Conservation (phyloP, 2,113 vertebrate species). For the Gymnocephalus cernua region DNA sequence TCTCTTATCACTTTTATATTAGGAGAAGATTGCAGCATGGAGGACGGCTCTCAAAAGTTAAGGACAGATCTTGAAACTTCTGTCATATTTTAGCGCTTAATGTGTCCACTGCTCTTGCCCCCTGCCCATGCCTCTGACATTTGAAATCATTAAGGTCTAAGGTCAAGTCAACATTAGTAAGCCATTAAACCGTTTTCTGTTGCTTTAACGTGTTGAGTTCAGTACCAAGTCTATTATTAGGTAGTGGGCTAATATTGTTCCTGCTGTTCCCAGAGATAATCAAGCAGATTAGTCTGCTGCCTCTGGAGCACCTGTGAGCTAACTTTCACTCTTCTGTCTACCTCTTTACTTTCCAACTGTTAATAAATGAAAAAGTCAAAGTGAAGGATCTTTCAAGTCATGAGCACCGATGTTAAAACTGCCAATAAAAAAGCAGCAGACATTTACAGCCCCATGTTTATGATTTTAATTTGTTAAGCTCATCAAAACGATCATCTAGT, state of each 20-base stretch:
- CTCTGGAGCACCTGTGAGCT: conserved; percentile 5
- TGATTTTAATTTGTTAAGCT: neutral
- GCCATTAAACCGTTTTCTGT: conserved; percentile 55
- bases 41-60: neutral
- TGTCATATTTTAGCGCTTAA: conserved; percentile 22
- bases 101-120: neutral
- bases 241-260: conserved; percentile 28
- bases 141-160: conserved; percentile 18
- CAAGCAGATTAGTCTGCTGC: conserved; percentile 1
- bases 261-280: conserved; percentile 14
- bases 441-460: conserved; percentile 11
- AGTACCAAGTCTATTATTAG: conserved; percentile 47
- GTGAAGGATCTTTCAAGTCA: neutral
- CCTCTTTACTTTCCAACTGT: neutral
- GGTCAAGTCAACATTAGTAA: conserved; percentile 50
- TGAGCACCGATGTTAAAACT: neutral
- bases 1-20: conserved; percentile 1
- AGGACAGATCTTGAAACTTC: conserved; percentile 1
- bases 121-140: conserved; percentile 12
- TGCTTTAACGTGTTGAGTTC: conserved; percentile 44
- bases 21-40: neutral
- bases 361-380: conserved; percentile 14
- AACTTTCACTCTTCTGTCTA: conserved; percentile 3
- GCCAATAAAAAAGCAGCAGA: neutral
- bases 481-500: neutral